Evolutionary conservation across 2,113 vertebrate species (phyloP), one percentile per base, ranked within the genome.

Genomic region (Myotis lucifugus): DNA sequence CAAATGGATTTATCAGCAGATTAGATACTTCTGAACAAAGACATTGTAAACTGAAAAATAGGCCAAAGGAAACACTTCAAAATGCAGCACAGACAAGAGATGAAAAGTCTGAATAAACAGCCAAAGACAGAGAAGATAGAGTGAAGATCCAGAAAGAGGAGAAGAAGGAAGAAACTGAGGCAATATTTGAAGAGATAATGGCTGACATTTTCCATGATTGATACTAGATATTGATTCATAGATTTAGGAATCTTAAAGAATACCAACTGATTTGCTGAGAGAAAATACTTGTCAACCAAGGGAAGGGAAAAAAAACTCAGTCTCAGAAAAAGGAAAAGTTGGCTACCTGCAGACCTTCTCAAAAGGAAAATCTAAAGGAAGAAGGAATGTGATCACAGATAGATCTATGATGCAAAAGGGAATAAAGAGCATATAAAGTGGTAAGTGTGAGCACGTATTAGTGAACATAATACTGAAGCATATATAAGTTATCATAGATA

Each of bases 301-400:
- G 70, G 4, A 85, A 86, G 29, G 37, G 52, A 54, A 34, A 87
- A 95, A 84, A 64, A 70, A 77, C 40, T 77, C 17, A 70, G 61
- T 76, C 52, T 64, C 34, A 78, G 40, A 29, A 34, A 91, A 54
- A 59, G 27, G 25, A 23, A 42, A 77, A 74, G n/a, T 67, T 74
- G 90, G n/a, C 29, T 32, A 88, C 6, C 37, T 88, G 11, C 5
- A 79, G n/a, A 76, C 14, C 23, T 14, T 79, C 32, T 52, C 27
- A n/a, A 73, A 93, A 88, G 18, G 17, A 74, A 52, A 91, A 27
- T 93, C 48, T 67, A 70, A 93, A 84, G 42, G 13, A 85, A 79
- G 85, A 81, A 69, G 59, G 37, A 78, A 88, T 56, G 10, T 66
- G 14, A 78, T 56, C 46, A 87, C 6, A 67, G 8, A n/a, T 23